Conservation (phyloP, 2,113 vertebrate genomes). For the Paratilapia polleni region DNA sequence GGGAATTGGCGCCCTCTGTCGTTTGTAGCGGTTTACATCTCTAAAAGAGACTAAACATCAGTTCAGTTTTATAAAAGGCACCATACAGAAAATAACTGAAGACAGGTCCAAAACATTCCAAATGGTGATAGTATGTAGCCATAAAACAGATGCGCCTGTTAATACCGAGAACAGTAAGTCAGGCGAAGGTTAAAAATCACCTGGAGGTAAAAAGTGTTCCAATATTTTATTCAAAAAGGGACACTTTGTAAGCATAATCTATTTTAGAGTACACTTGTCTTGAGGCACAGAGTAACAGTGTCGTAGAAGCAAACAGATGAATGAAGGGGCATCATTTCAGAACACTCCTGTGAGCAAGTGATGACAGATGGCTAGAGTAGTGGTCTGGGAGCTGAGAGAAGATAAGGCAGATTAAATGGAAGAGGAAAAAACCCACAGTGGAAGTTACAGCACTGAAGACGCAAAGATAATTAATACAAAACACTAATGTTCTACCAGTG, state of each 20-base stretch:
- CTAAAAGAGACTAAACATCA: not conserved
- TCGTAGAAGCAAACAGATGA: slow-evolving; percentile 29
- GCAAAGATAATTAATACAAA: not conserved
- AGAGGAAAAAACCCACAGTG: not conserved
- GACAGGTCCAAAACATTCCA: not conserved
- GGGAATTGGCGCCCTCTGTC: slow-evolving; percentile 59
- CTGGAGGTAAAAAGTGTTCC: not conserved
- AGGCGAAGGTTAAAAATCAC: not conserved
- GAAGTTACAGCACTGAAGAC: not conserved
- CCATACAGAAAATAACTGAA: not conserved
- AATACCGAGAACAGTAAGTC: slow-evolving; percentile 7
- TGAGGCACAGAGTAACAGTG: not conserved
- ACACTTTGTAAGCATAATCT: not conserved
- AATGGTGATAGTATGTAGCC: not conserved
- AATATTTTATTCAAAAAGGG: not conserved
- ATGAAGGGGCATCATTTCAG: slow-evolving; percentile 79
- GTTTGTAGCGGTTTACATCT: slow-evolving; percentile 3
- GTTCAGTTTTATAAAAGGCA: not conserved
- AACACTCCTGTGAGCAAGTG: slow-evolving; percentile 84
- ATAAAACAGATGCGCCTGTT: not conserved
- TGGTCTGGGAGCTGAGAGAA: slow-evolving; percentile 83
- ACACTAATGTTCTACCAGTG: not conserved
- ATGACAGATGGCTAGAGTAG: slow-evolving; percentile 80
- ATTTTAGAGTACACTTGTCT: slow-evolving; percentile 21
- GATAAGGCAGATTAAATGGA: not conserved